These are phyloP conservation scores for Sciaenops ocellatus DNA, from an alignment of 2,797 vertebrate species.

Conservation along the genomic window DNA sequence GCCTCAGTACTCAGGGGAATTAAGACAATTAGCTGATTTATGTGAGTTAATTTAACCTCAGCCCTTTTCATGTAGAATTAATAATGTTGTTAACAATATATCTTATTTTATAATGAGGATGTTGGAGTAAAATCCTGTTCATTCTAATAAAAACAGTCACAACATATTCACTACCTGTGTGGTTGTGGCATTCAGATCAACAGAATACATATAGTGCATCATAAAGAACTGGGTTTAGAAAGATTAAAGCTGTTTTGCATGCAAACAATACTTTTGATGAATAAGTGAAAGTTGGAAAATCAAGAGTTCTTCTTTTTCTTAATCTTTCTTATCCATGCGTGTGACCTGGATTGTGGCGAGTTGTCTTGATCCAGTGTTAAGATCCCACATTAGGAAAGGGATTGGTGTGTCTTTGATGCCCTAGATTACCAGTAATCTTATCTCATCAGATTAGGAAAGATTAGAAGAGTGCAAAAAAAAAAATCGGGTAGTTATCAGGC, in stretches of 20 bases:
- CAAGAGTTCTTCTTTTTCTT: slow-evolving; percentile 35
- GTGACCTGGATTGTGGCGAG: slow-evolving; percentile 77
- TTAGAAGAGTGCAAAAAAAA: slow-evolving; percentile 63
- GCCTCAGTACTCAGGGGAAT: background rate
- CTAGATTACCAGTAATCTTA: slow-evolving; percentile 80
- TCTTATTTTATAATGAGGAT: background rate
- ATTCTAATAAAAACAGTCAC: background rate
- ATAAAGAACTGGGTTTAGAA: background rate
- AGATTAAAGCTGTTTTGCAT: background rate
- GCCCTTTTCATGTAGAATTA: background rate
- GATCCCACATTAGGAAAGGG: slow-evolving; percentile 79
- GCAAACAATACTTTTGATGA: slow-evolving; percentile 9
- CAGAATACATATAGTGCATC: background rate
- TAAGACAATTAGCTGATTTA: background rate
- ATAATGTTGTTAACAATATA: background rate
- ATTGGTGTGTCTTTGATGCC: slow-evolving; percentile 82
- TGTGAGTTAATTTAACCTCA: background rate
- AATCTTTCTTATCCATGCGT: slow-evolving; percentile 42
- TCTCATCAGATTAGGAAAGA: slow-evolving; percentile 75
- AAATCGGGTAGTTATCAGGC: slow-evolving; percentile 72
- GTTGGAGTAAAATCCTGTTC: background rate
- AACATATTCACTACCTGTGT: background rate
- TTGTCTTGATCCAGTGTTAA: slow-evolving; percentile 85
- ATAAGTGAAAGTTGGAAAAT: slow-evolving; percentile 56
- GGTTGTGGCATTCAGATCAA: background rate